Evolutionary conservation across 1,140 invertebrate species (phyloP), one percentile per base, ranked within the genome.

Genomic region (Proctacanthus coquilletti): DNA sequence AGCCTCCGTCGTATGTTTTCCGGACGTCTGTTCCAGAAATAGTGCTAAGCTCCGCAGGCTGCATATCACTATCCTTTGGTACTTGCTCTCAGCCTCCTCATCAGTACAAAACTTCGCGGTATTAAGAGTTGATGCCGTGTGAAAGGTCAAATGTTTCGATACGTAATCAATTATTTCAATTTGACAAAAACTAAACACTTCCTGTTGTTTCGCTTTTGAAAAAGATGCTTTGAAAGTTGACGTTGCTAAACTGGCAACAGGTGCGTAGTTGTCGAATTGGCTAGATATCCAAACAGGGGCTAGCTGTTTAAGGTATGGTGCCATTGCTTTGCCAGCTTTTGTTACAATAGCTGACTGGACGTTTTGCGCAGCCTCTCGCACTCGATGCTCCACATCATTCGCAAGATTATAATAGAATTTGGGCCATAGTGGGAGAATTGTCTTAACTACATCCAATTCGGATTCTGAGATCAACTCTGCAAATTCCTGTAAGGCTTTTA

Each of bases 401-500:
- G 77, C 68, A 18, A 89, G 53, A 48, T 71, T 70, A 43, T 67
- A 69, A 53, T 85, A 92, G 5, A 83, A 57, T 44, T 79, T 64
- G 2, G 82, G 75, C 84, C 84, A 92, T 49, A 77, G 74, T 5
- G 77, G 73, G 18, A 91, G 60, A 9, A 82, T 65, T 32, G 64
- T 60, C 52, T 77, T 77, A 0, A 85, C 52, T 11, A 58, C 51
- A 15, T 75, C 69, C 11, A 68, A 48, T 43, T 75, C 67, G 21
- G 70, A 66, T 42, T 70, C 66, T 46, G 67, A 63, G 42, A 83
- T 75, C 3, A 84, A 48, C 5, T 69, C 65, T 23, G 66, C 61
- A 54, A 88, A 81, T 60, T 89, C 84, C 62, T 84, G 77, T 14
- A 87, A 54, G 4, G 82, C 84, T 77, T 89, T 91, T 21, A 79